These are phyloP conservation scores for Hyalella azteca DNA, from an alignment of 2,888 invertebrate genomes.

Conservation along the genomic window DNA sequence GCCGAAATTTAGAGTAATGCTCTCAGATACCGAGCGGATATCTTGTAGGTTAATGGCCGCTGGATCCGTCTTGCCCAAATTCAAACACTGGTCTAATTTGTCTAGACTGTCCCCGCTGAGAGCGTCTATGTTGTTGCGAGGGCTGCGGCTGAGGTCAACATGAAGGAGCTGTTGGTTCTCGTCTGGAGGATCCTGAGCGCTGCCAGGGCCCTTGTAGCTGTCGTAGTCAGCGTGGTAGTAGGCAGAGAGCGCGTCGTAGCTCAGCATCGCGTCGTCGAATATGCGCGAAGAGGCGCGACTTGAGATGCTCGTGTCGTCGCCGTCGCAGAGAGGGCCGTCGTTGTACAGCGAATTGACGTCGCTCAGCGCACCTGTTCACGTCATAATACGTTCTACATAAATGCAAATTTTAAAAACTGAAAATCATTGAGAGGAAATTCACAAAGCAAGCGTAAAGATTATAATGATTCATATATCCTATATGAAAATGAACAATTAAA, in stretches of 20 bases:
- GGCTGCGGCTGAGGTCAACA: conserved; percentile 60
- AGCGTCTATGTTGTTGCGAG: background rate
- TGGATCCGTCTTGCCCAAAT: conserved; percentile 39
- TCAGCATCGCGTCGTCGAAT: conserved; percentile 70
- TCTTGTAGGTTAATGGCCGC: conserved; percentile 71
- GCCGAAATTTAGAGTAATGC: conserved; percentile 78
- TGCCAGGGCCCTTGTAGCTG: conserved; percentile 67
- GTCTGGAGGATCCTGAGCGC: conserved; percentile 59
- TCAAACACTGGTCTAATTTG: conserved; percentile 60
- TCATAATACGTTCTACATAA: background rate
- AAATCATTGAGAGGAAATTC: background rate
- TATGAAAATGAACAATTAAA: background rate
- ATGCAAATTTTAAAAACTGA: background rate
- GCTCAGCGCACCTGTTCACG: conserved; percentile 73
- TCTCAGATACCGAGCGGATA: conserved; percentile 77
- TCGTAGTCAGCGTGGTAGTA: conserved; percentile 81
- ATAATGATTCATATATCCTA: no score
- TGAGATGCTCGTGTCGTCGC: conserved; percentile 77
- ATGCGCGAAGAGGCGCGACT: conserved; percentile 83
- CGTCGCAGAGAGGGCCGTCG: conserved; percentile 65
- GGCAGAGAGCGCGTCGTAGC: conserved; percentile 68
- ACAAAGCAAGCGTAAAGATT: background rate
- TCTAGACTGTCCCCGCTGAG: conserved; percentile 29
- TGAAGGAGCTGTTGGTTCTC: conserved; percentile 52
- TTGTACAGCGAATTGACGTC: conserved; percentile 72